Conservation (phyloP, 2,113 vertebrate genomes). For the Menura novaehollandiae region DNA sequence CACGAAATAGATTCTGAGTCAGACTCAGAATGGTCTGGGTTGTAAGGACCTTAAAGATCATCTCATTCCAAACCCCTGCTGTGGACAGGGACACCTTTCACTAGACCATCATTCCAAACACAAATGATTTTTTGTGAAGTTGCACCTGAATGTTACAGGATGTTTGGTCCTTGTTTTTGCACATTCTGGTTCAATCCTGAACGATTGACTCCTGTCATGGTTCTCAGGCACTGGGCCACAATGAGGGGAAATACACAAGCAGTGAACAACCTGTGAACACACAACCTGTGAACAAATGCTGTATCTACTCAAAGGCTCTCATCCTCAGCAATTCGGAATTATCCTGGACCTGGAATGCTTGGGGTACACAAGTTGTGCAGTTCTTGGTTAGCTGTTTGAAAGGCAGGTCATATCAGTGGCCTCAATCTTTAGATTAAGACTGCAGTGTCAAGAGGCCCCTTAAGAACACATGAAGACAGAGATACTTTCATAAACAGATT, state of each 20-base stretch:
- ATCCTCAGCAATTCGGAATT: neutral
- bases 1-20: neutral
- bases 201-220: fast-evolving
- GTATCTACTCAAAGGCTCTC: neutral
- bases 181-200: neutral
- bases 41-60: neutral
- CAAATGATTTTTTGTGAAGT: neutral
- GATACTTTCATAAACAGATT: constrained; percentile 40
- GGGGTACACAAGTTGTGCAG: neutral
- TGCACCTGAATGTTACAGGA: neutral
- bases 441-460: neutral
- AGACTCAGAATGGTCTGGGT: neutral
- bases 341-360: neutral
- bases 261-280: neutral
- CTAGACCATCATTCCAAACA: neutral
- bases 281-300: neutral
- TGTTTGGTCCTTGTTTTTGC: neutral
- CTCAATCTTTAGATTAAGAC: constrained; percentile 49
- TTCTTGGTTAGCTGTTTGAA: neutral
- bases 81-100: neutral
- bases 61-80: neutral
- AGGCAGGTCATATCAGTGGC: neutral
- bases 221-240: neutral
- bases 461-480: neutral
- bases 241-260: neutral